phyloP scores from a whole-genome alignment of 2,797 vertebrate genomes.

The Anabas testudineus region DNA sequence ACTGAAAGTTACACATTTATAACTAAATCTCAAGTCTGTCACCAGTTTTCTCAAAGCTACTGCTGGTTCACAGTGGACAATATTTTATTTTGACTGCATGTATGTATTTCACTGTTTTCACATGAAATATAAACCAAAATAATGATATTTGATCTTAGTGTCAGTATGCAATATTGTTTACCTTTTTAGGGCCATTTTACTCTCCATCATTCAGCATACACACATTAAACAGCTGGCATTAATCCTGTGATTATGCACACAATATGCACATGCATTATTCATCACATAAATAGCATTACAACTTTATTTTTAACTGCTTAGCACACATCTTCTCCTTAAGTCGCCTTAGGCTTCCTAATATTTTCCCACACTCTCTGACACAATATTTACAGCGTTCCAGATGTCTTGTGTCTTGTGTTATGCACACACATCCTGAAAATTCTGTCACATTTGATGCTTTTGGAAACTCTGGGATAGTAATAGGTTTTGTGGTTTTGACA shows the following conservation, averaged over 20 bases:
- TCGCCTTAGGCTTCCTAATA: not conserved
- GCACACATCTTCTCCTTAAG: not conserved
- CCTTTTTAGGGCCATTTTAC: too few relatives aligned
- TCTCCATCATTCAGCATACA: not conserved
- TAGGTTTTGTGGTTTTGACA: too few relatives aligned
- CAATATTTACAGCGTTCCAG: not conserved
- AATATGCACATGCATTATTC: not conserved
- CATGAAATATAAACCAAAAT: not conserved
- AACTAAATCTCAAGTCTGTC: conserved; percentile 1
- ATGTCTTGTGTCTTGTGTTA: too few relatives aligned
- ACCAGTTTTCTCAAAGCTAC: not conserved
- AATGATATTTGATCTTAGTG: too few relatives aligned
- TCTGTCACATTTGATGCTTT: not conserved
- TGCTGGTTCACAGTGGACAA: not conserved
- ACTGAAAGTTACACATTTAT: not conserved
- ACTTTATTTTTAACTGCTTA: not conserved
- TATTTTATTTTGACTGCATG: not conserved
- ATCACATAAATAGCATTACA: not conserved
- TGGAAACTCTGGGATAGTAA: not conserved
- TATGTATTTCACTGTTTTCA: not conserved
- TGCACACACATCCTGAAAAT: not conserved
- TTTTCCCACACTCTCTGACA: not conserved
- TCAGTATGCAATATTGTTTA: not conserved
- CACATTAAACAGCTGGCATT: not conserved
- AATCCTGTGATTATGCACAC: too few relatives aligned